Conservation (phyloP, 1,140 invertebrate species). For the Colletes latitarsis region DNA sequence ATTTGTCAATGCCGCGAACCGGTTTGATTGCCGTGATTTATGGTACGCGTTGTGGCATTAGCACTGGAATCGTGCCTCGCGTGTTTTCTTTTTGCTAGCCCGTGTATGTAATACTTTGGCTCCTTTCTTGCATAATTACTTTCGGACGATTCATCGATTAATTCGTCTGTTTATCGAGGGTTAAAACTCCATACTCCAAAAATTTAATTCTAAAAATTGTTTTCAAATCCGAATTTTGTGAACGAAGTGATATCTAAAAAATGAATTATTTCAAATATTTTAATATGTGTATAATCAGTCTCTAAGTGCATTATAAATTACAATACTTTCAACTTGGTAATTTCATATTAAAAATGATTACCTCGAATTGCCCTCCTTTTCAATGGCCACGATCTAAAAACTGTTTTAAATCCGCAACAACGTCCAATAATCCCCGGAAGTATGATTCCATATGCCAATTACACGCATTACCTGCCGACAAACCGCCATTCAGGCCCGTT, state of each 20-base stretch:
- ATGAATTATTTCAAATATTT: too few relatives aligned
- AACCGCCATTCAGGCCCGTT: background rate
- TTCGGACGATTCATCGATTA: background rate
- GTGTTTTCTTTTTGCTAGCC: background rate
- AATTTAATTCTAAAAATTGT: too few relatives aligned
- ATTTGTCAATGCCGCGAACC: constrained; percentile 34
- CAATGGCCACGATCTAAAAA: background rate
- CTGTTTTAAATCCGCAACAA: background rate
- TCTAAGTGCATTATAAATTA: too few relatives aligned
- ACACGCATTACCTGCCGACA: constrained; percentile 1
- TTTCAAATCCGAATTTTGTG: too few relatives aligned
- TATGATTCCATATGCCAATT: constrained; percentile 11
- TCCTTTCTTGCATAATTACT: background rate
- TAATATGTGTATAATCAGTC: too few relatives aligned
- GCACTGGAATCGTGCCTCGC: background rate
- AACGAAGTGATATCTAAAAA: too few relatives aligned
- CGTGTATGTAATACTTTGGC: background rate
- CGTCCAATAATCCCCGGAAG: constrained; percentile 5
- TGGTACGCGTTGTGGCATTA: background rate
- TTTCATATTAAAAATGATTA: too few relatives aligned
- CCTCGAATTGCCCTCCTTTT: background rate
- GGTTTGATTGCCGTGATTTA: constrained; percentile 31
- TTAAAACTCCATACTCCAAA: too few relatives aligned
- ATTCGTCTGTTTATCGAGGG: too few relatives aligned
- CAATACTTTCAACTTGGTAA: too few relatives aligned